Percentiles rank a stretch among this genome's conserved stretches.
These are phyloP conservation scores for Theodoxus fluviatilis DNA, from an alignment of 2,888 invertebrate species.

Conservation along the genomic window DNA sequence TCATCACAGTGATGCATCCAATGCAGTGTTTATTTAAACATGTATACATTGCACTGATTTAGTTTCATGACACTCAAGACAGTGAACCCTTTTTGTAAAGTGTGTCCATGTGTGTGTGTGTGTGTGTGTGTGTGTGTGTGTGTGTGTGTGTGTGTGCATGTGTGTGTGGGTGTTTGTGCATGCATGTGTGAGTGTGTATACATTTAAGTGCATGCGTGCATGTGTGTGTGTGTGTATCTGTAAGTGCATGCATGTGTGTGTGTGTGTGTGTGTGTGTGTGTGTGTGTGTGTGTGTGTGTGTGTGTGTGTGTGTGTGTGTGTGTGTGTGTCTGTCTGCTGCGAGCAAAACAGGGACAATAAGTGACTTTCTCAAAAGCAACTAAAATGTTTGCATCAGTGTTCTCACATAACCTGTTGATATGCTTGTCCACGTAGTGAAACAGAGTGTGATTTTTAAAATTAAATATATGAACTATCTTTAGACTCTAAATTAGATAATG, in stretches of 20 bases:
- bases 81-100: background rate
- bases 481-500: too few species aligned
- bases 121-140: background rate
- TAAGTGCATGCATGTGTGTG: background rate
- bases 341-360: background rate
- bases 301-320: conserved; percentile 16
- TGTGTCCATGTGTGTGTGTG: background rate
- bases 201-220: background rate
- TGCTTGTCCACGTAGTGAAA: too few species aligned
- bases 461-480: too few species aligned
- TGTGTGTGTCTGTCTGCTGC: conserved; percentile 7
- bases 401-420: too few species aligned
- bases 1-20: background rate
- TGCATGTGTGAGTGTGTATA: background rate
- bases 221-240: background rate
- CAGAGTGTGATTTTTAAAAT: too few species aligned
- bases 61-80: background rate
- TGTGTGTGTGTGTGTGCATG: background rate
- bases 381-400: background rate
- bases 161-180: background rate
- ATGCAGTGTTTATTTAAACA: background rate
- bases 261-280: conserved; percentile 4
- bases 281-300: conserved; percentile 12
- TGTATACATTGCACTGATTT: background rate
- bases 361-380: background rate